Percentiles rank a stretch among this genome's conserved stretches.
These are phyloP conservation scores for Lateolabrax maculatus DNA, from an alignment of 2,797 vertebrate species.

Conservation along the genomic window DNA sequence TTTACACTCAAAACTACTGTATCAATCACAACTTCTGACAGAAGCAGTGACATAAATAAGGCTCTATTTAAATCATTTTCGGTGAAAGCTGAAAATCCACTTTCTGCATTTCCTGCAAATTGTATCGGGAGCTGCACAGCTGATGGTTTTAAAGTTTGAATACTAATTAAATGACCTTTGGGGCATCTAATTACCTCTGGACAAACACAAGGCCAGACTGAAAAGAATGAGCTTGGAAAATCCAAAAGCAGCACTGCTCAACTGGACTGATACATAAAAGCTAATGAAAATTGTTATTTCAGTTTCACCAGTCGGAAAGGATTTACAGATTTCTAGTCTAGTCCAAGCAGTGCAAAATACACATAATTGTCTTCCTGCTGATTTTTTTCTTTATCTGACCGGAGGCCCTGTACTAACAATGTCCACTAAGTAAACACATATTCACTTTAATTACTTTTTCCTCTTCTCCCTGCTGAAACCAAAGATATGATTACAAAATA, in stretches of 20 bases:
- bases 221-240: constrained; percentile 29
- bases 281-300: constrained; percentile 3
- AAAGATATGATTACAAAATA: neutral
- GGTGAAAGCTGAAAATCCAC: neutral
- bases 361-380: neutral
- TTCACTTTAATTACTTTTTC: neutral
- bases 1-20: neutral
- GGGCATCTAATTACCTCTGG: constrained; percentile 38
- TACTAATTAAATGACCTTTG: constrained; percentile 37
- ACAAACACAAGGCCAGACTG: constrained; percentile 23
- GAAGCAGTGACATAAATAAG: neutral
- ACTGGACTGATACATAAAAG: neutral
- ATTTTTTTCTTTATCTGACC: neutral
- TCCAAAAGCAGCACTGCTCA: neutral
- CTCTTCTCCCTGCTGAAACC: neutral
- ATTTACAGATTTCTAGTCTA: neutral
- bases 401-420: neutral
- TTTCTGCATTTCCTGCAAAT: neutral
- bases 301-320: neutral
- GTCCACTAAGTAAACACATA: neutral
- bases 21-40: neutral
- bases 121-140: constrained; percentile 10
- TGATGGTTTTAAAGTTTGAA: constrained; percentile 4
- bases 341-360: neutral
- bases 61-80: neutral